These are phyloP conservation scores for Dendroctonus ponderosae DNA, from an alignment of 1,140 invertebrate genomes.

Conservation along the genomic window DNA sequence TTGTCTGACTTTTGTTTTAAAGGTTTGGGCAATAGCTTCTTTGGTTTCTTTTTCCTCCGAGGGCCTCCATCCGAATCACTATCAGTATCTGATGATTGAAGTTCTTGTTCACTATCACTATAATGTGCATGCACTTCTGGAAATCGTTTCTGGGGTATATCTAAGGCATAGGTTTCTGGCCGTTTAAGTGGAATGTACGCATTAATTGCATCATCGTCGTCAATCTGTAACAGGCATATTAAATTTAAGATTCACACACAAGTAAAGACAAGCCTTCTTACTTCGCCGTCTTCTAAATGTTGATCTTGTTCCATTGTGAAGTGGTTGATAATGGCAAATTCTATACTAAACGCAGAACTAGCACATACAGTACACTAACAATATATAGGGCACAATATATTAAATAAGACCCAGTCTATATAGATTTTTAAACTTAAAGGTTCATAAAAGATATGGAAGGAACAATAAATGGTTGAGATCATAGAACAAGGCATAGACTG, in stretches of 20 bases:
- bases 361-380: no score
- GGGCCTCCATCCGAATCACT: constrained; percentile 53
- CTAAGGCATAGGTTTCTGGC: constrained; percentile 44
- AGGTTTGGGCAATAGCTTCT: constrained; percentile 51
- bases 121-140: constrained; percentile 33
- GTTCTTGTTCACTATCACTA: constrained; percentile 51
- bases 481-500: no score
- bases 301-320: constrained; percentile 33
- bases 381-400: no score
- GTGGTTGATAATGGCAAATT: no score
- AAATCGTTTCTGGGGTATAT: constrained; percentile 46
- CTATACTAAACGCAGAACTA: no score
- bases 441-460: no score
- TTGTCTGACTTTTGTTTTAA: constrained; percentile 34
- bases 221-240: constrained; percentile 4
- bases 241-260: constrained; percentile 6
- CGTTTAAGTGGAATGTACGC: constrained; percentile 53
- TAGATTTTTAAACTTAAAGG: no score
- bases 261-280: constrained; percentile 32
- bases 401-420: no score
- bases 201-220: constrained; percentile 40
- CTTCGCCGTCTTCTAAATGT: constrained; percentile 51
- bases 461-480: no score
- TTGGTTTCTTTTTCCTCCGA: constrained; percentile 41
- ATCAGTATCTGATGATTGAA: constrained; percentile 52